Evolutionary conservation across 1,140 invertebrate genomes (phyloP), one percentile per base, ranked within the genome.

Genomic region (Drosophila aff.): DNA sequence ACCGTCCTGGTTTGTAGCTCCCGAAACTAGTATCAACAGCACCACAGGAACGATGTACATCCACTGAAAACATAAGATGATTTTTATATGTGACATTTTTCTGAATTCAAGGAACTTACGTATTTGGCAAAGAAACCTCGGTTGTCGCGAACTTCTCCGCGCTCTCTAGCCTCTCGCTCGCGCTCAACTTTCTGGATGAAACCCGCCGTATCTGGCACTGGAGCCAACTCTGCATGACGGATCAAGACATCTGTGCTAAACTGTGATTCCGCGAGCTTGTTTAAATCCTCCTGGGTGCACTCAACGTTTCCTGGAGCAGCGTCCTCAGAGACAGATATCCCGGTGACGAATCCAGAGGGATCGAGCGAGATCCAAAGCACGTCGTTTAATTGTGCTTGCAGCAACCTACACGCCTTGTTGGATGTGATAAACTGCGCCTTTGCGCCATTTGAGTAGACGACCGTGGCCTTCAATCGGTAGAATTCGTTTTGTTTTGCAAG

Each of bases 71-170:
- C 44, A 71, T 52, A 74, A 67, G 65, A 50, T 43, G 50, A 57
- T 47, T 96, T 43, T 28, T 18, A 23, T 7, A 31, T 41, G 11
- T 3, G 11, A 0, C n/a, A 21, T 38, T 26, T n/a, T 26, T 11
- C 0, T 13, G 15, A 10, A 41, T 7, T 38, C 18, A 4, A 9
- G 43, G 2, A 0, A 95, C 97, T 96, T 96, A 98, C 98, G 95
- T 99, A 99, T 99, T 98, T 99, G 1, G 97, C 97, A 83, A 99
- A 95, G 93, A 99, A 99, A 53, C 97, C 98, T 89, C 97, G 94
- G 92, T 98, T 99, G 92, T 99, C 98, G 93, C 97, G 97, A 57
- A 96, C 95, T 83, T 98, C 97, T 33, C 97, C 98, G 77, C 97
- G 96, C 91, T 98, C 96, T 81, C 97, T 96, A 10, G 98, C 97